Conservation (phyloP, 2,888 invertebrate species). For the Julus scandinavius region DNA sequence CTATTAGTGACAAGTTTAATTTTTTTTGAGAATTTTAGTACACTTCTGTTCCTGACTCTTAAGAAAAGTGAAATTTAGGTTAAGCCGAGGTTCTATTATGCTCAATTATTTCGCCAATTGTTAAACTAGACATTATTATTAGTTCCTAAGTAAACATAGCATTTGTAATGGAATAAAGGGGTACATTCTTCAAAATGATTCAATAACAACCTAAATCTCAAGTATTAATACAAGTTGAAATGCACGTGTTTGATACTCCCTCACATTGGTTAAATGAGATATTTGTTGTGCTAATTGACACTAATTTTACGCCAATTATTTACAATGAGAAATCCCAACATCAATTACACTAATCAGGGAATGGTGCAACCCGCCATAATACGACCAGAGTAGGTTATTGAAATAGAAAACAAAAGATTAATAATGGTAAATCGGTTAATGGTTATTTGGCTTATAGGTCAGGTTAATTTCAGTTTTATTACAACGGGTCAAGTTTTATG, state of each 20-base stretch:
- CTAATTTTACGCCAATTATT: background rate
- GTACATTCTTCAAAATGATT: background rate
- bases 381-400: background rate
- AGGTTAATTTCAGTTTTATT: slow-evolving; percentile 2
- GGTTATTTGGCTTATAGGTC: slow-evolving; percentile 3
- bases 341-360: background rate
- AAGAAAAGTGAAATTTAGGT: slow-evolving; percentile 23
- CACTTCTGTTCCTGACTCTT: background rate
- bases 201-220: slow-evolving; percentile 16
- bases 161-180: background rate
- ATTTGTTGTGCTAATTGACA: slow-evolving; percentile 5
- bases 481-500: slow-evolving; percentile 29
- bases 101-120: slow-evolving; percentile 29
- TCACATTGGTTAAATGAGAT: background rate
- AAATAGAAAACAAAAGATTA: slow-evolving; percentile 28
- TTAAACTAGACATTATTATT: slow-evolving; percentile 3
- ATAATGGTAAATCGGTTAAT: slow-evolving; percentile 28
- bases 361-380: background rate
- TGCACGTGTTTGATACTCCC: background rate
- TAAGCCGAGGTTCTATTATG: background rate
- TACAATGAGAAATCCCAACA: background rate
- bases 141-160: background rate
- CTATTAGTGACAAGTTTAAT: background rate
- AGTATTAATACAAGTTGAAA: background rate
- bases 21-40: background rate